Conservation (phyloP, 1,140 invertebrate genomes). For the Drosophila pachea region DNA sequence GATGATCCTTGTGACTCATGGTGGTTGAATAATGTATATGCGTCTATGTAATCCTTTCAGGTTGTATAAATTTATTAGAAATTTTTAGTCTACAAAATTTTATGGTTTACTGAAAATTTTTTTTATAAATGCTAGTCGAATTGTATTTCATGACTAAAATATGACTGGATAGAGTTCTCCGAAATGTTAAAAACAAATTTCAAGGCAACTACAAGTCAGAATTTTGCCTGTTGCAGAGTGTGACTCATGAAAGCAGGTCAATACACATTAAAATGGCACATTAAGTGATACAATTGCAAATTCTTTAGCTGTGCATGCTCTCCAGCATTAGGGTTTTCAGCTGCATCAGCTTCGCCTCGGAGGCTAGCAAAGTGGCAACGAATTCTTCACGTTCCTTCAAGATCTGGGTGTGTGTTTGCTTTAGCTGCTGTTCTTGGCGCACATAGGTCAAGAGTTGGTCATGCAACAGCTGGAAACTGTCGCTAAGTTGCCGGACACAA, state of each 20-base stretch:
- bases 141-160: background rate
- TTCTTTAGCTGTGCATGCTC: background rate
- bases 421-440: constrained; percentile 41
- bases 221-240: background rate
- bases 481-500: constrained; percentile 29
- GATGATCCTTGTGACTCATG: constrained; percentile 32
- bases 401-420: constrained; percentile 12
- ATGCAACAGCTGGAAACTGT: constrained; percentile 33
- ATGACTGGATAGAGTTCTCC: background rate
- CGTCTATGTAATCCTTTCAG: background rate
- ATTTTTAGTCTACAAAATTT: constrained; percentile 40
- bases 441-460: constrained; percentile 27
- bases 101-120: background rate
- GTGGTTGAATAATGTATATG: background rate
- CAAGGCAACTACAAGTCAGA: background rate
- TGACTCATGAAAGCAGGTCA: background rate
- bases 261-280: background rate
- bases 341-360: constrained; percentile 28
- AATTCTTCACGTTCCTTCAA: constrained; percentile 32
- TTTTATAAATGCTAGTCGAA: background rate
- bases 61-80: constrained; percentile 6
- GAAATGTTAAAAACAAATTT: background rate
- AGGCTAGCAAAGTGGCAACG: constrained; percentile 24
- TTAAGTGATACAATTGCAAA: background rate
- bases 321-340: constrained; percentile 15